phyloP scores from a whole-genome alignment of 2,888 invertebrate species.

The Apamea monoglypha region DNA sequence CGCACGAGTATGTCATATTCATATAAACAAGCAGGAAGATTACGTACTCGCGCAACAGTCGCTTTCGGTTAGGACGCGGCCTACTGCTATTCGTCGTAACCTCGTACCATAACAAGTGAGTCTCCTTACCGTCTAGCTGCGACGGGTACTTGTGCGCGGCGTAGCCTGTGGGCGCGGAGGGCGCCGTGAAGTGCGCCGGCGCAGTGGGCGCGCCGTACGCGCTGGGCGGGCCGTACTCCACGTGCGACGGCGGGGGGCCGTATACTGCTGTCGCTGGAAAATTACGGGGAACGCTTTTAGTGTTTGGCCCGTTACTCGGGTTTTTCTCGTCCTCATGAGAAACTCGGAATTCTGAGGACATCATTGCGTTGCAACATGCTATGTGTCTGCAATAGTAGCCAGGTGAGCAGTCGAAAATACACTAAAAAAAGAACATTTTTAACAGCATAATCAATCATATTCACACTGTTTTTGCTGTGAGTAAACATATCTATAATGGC shows the following conservation, averaged over 20 bases:
- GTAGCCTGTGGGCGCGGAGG: constrained; percentile 83
- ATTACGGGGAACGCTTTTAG: not conserved
- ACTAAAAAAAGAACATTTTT: not conserved
- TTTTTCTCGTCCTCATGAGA: not conserved
- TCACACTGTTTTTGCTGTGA: not conserved
- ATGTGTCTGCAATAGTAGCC: not conserved
- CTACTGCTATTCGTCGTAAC: not conserved
- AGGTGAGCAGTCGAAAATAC: not conserved
- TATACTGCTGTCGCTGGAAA: constrained; percentile 81
- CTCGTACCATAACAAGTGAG: not conserved
- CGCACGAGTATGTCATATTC: not conserved
- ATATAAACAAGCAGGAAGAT: not conserved
- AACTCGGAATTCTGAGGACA: not conserved
- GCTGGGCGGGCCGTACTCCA: constrained; percentile 82
- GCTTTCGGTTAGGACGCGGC: not conserved
- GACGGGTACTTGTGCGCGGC: constrained; percentile 85
- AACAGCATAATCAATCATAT: not conserved
- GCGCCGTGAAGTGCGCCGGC: constrained; percentile 83
- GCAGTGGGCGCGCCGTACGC: constrained; percentile 86
- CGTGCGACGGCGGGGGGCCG: constrained; percentile 82
- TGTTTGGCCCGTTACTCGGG: not conserved
- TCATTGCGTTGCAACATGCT: not conserved
- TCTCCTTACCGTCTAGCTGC: constrained; percentile 84
- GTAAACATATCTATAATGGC: not conserved
- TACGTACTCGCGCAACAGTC: not conserved